Conservation (phyloP, 2,113 vertebrate genomes). For the Hyperopisus bebe region DNA sequence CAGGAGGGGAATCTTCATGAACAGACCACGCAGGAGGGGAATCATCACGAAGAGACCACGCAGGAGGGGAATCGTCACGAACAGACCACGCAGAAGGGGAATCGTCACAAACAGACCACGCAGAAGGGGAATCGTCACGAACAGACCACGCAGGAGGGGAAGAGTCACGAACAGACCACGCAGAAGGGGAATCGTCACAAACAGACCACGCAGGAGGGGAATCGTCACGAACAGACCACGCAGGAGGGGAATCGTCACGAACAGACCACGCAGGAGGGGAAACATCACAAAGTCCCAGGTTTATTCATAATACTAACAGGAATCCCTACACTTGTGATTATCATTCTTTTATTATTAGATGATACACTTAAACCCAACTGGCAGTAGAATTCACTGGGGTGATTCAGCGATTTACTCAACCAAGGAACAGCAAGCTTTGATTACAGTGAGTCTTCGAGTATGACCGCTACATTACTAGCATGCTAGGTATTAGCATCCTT, state of each 20-base stretch:
- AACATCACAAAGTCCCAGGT: neutral
- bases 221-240: too few species aligned
- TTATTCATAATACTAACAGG: neutral
- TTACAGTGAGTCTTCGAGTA: neutral
- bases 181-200: too few species aligned
- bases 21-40: neutral
- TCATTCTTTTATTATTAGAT: neutral
- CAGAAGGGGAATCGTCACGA: neutral
- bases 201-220: too few species aligned
- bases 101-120: too few species aligned
- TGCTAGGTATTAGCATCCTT: neutral
- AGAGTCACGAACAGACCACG: neutral
- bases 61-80: too few species aligned
- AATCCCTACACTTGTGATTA: neutral
- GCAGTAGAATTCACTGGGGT: neutral
- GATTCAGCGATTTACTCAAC: neutral
- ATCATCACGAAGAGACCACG: too few species aligned
- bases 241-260: neutral
- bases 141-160: neutral
- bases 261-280: neutral
- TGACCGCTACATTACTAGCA: neutral
- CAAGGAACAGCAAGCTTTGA: neutral
- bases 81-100: neutral
- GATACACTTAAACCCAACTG: neutral
- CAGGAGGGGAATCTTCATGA: neutral